A percentile compares a stretch with the other conserved stretches of the same genome.
Conservation (phyloP, 2,888 invertebrate species). For the Tribolium freemani region DNA sequence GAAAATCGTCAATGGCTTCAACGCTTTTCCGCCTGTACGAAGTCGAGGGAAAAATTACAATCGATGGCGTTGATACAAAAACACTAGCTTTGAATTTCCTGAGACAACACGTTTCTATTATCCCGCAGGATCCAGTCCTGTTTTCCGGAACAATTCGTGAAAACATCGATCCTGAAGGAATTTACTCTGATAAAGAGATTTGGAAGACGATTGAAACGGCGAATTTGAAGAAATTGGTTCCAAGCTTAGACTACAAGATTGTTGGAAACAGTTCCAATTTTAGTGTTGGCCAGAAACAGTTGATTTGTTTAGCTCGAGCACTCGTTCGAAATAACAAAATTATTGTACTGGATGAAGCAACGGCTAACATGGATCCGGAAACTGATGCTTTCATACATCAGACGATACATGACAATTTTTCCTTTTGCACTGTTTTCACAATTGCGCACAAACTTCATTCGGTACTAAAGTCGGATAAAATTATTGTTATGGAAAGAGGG, state of each 20-base stretch:
- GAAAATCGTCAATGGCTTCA: constrained; percentile 82
- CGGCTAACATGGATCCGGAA: constrained; percentile 71
- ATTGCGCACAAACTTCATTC: constrained; percentile 68
- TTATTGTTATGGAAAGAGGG: constrained; percentile 72
- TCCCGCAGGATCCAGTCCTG: constrained; percentile 70
- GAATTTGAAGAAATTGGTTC: constrained; percentile 61
- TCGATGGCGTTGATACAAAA: constrained; percentile 57
- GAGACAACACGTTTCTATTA: constrained; percentile 69
- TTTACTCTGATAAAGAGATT: constrained; percentile 58
- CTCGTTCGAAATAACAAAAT: constrained; percentile 70
- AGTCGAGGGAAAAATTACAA: constrained; percentile 80
- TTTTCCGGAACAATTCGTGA: constrained; percentile 72
- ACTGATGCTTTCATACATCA: constrained; percentile 71
- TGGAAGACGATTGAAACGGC: constrained; percentile 63
- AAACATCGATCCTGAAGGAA: constrained; percentile 57
- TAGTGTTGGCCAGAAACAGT: constrained; percentile 72
- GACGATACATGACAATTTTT: constrained; percentile 70
- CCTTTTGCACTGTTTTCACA: constrained; percentile 71
- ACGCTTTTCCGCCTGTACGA: constrained; percentile 84
- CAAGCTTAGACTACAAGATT: constrained; percentile 55
- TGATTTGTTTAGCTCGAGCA: constrained; percentile 72
- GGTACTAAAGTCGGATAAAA: constrained; percentile 72
- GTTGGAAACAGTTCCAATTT: constrained; percentile 50
- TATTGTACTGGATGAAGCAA: constrained; percentile 72
- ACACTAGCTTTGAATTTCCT: constrained; percentile 68